Evolutionary conservation across 2,113 vertebrate species (phyloP).

Genomic region (Crotalus horridus): DNA sequence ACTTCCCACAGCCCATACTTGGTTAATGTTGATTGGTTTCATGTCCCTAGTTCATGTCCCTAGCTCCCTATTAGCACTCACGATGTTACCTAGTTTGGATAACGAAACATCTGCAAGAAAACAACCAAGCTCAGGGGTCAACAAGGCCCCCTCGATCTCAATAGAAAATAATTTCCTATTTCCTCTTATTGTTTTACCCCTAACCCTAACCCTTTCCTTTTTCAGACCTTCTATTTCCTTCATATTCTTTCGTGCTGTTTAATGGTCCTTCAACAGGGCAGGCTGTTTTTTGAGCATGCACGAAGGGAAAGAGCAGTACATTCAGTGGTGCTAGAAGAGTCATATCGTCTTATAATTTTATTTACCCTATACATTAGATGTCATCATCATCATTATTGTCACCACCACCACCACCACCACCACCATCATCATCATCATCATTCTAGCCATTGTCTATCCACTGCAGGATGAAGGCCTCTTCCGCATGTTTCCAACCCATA

Average conservation of each 20-base stretch:
- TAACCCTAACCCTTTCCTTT: background rate
- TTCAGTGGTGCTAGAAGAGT: background rate
- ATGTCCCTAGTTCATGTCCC: background rate
- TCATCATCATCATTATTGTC: no score
- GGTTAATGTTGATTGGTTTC: background rate
- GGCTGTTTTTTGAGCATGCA: background rate
- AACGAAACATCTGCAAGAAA: background rate
- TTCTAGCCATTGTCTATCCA: no score
- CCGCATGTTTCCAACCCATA: no score
- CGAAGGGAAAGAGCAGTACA: background rate
- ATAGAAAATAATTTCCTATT: background rate
- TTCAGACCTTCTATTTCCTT: background rate
- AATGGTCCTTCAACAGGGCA: background rate
- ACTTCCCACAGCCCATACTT: no score
- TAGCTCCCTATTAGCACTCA: background rate
- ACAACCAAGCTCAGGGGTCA: background rate
- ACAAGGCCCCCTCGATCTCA: background rate
- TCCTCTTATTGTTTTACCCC: background rate
- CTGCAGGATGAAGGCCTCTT: no score
- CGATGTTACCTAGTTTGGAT: background rate
- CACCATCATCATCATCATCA: no score
- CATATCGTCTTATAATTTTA: background rate
- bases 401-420: no score
- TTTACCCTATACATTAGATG: background rate
- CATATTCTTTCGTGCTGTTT: background rate